These are phyloP conservation scores for Muscicapa striata DNA, from an alignment of 2,797 vertebrate species.

Conservation along the genomic window DNA sequence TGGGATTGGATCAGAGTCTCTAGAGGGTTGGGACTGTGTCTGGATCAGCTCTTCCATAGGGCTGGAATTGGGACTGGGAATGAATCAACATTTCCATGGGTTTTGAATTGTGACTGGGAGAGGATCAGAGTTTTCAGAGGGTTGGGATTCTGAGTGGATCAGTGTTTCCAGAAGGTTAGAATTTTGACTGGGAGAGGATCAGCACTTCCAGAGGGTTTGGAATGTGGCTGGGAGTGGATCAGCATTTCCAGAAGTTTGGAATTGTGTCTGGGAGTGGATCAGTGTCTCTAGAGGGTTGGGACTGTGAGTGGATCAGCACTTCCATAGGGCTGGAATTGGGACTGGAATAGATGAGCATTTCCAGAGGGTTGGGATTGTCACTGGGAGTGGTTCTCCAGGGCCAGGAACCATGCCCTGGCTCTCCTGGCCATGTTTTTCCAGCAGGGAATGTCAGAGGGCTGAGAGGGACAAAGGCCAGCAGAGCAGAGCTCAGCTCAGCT, in stretches of 20 bases:
- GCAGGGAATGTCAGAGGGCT: background rate
- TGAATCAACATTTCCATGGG: background rate
- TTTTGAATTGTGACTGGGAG: no score
- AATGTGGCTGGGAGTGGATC: no score
- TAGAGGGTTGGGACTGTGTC: background rate
- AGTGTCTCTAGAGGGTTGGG: no score
- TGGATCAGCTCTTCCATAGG: no score
- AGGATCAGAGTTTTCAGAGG: background rate
- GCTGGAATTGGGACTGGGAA: background rate
- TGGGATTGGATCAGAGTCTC: background rate
- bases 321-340: background rate
- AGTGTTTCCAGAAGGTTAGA: no score
- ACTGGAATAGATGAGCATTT: background rate
- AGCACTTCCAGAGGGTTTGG: no score
- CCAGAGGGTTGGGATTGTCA: rapidly evolving
- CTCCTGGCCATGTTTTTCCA: background rate
- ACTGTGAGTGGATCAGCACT: background rate
- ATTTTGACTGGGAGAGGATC: no score
- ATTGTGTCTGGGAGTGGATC: no score
- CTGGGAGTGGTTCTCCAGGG: rapidly evolving
- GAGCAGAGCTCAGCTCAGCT: no score
- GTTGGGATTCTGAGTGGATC: rapidly evolving
- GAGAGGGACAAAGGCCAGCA: background rate
- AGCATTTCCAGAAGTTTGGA: no score
- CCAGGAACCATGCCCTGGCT: background rate